Conservation (phyloP, 2,113 vertebrate species). For the Daubentonia madagascariensis region DNA sequence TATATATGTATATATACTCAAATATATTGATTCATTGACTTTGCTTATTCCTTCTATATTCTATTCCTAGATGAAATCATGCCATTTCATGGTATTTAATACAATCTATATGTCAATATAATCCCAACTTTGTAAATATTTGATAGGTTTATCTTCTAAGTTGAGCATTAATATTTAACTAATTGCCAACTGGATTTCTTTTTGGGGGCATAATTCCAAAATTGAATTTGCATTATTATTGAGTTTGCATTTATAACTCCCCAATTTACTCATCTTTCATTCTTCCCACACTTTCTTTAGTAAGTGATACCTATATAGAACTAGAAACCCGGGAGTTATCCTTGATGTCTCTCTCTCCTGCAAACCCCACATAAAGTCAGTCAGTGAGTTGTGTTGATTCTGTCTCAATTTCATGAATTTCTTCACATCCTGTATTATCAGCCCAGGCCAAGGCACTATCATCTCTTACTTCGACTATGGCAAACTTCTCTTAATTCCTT, state of each 20-base stretch:
- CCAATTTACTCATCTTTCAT: neutral
- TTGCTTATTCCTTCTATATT: neutral
- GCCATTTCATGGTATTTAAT: neutral
- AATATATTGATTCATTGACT: neutral
- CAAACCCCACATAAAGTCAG: neutral
- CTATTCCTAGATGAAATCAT: neutral
- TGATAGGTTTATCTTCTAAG: neutral
- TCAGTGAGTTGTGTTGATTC: neutral
- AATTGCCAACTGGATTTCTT: neutral
- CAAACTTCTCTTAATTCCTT: neutral
- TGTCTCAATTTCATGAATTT: neutral
- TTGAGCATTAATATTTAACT: neutral
- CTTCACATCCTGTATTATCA: neutral
- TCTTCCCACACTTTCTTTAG: neutral
- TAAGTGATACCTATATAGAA: neutral
- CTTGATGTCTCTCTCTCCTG: neutral
- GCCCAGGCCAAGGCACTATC: neutral
- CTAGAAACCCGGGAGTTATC: neutral
- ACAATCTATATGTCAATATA: neutral
- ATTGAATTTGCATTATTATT: too few relatives aligned
- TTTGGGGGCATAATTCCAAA: neutral
- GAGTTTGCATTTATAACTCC: too few relatives aligned
- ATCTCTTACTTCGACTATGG: neutral
- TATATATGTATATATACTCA: neutral
- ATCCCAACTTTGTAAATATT: neutral